phyloP scores from a whole-genome alignment of 2,888 invertebrate species.

The Eupeodes latifasciatus region DNA sequence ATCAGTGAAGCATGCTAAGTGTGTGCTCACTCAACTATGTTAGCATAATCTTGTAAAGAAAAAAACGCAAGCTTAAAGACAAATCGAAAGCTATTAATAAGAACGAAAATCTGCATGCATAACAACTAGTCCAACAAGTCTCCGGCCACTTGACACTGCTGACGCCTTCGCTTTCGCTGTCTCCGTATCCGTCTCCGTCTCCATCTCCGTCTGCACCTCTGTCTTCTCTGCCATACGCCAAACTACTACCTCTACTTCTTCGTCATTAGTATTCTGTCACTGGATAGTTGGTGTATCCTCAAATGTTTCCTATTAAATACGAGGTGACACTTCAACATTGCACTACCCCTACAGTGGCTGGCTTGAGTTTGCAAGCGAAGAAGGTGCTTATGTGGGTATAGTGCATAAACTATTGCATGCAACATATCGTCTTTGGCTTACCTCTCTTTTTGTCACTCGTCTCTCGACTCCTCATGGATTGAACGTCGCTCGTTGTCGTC shows the following conservation, averaged over 20 bases:
- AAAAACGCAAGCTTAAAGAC: slow-evolving; percentile 41
- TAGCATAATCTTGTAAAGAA: not conserved
- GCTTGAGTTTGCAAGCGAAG: not conserved
- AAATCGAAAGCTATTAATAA: slow-evolving; percentile 57
- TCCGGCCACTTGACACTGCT: slow-evolving; percentile 61
- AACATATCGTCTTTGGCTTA: slow-evolving; percentile 16
- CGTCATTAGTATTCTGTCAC: slow-evolving; percentile 41
- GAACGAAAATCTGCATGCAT: slow-evolving; percentile 55
- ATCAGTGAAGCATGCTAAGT: not conserved
- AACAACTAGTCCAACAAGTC: slow-evolving; percentile 68
- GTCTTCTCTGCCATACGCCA: too few relatives aligned
- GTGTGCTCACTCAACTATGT: not conserved
- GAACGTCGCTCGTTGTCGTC: not conserved
- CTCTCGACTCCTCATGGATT: slow-evolving; percentile 47
- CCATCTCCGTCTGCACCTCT: too few relatives aligned
- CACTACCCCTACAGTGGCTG: not conserved
- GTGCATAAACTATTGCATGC: slow-evolving; percentile 44
- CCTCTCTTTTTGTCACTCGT: too few relatives aligned
- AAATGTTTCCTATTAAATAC: slow-evolving; percentile 50
- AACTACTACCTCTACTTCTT: not conserved
- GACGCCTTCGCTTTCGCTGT: not conserved
- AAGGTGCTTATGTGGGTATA: slow-evolving; percentile 24
- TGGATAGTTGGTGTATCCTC: slow-evolving; percentile 44
- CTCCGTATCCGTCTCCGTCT: too few relatives aligned
- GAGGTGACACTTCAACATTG: slow-evolving; percentile 48